These are phyloP conservation scores for Pherbina coryleti DNA, from an alignment of 2,888 invertebrate genomes.

Conservation along the genomic window DNA sequence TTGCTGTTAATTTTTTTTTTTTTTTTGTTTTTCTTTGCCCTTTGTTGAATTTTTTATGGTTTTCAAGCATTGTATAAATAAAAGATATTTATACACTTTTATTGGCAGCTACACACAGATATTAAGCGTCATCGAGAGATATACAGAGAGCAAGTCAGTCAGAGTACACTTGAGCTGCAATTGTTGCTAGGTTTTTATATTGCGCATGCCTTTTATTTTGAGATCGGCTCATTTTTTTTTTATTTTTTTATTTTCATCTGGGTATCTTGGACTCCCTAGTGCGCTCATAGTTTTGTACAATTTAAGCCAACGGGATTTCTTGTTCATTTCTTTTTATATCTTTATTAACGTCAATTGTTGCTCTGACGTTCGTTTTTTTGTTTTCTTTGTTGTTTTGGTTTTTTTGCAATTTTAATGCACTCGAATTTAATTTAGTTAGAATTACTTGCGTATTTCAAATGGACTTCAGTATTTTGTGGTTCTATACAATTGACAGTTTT, in stretches of 20 bases:
- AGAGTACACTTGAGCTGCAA: conserved; percentile 5
- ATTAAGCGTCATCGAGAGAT: not conserved
- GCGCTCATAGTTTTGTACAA: not conserved
- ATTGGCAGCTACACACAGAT: not conserved
- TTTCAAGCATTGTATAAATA: conserved; percentile 21
- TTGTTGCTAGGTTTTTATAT: not conserved
- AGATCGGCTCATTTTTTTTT: not conserved
- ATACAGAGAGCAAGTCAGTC: not conserved
- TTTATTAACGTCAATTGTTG: conserved; percentile 26
- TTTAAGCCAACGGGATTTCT: conserved; percentile 11
- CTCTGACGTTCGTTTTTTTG: not conserved
- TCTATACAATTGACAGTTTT: not conserved
- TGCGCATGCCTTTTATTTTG: not conserved
- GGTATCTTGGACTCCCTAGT: not conserved
- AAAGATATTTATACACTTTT: not conserved
- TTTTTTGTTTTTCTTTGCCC: not conserved
- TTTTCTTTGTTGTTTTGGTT: not conserved
- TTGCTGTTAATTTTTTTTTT: too few relatives aligned
- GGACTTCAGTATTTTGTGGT: not conserved
- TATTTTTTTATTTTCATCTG: not conserved
- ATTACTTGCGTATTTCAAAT: not conserved
- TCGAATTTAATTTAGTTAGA: not conserved
- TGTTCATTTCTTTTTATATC: conserved; percentile 10
- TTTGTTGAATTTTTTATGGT: conserved; percentile 17
- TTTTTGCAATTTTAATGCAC: conserved; percentile 9